These are phyloP conservation scores for Misgurnus mizolepis DNA, from an alignment of 2,113 vertebrate genomes.

Conservation along the genomic window DNA sequence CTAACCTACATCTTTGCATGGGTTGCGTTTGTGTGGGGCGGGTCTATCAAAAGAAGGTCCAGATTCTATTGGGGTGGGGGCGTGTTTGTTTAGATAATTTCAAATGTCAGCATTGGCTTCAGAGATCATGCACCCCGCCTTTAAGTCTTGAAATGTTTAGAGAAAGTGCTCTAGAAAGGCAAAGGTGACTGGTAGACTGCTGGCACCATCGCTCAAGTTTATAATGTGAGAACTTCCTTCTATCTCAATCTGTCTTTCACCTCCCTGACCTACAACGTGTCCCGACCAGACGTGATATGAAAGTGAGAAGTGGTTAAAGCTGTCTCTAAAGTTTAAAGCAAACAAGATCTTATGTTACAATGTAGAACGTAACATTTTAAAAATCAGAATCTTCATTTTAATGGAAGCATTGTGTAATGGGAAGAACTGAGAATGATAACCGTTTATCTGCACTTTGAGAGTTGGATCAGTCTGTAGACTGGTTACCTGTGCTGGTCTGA, in stretches of 20 bases:
- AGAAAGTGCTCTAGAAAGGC: constrained; percentile 1
- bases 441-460: neutral
- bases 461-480: constrained; percentile 24
- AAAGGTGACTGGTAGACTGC: neutral
- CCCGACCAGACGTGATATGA: constrained; percentile 30
- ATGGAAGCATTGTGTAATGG: constrained; percentile 36
- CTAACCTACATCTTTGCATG: too few species aligned
- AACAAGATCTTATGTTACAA: too few species aligned
- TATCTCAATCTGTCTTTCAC: constrained; percentile 15
- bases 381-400: neutral
- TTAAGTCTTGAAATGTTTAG: constrained; percentile 39
- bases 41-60: too few species aligned
- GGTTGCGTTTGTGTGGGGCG: too few species aligned
- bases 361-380: too few species aligned
- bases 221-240: constrained; percentile 14
- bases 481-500: constrained; percentile 24
- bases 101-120: too few species aligned
- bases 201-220: constrained; percentile 8
- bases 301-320: neutral
- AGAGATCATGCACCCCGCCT: too few species aligned
- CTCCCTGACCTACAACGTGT: neutral
- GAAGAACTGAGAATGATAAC: constrained; percentile 16
- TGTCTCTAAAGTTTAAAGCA: neutral
- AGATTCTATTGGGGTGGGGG: too few species aligned
- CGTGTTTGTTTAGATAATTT: too few species aligned